Evolutionary conservation across 2,888 invertebrate species (phyloP).

Genomic region (Alsophila aescularia): DNA sequence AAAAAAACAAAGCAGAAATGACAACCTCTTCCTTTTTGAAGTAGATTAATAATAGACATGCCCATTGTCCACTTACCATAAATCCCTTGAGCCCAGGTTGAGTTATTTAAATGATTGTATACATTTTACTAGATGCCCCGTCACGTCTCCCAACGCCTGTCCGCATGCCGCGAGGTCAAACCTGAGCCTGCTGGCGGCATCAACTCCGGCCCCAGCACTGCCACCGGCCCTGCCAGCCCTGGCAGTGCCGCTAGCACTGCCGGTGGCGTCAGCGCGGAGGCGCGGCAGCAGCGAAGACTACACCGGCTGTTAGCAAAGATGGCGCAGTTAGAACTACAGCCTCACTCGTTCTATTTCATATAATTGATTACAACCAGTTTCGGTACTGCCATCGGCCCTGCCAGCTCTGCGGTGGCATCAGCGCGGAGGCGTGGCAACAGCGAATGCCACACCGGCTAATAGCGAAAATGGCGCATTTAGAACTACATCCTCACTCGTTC

Average conservation of each 20-base stretch:
- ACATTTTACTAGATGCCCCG: conserved; percentile 89
- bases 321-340: conserved; percentile 94
- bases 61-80: too few relatives aligned
- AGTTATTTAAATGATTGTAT: neutral
- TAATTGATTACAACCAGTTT: conserved; percentile 37
- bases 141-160: conserved; percentile 93
- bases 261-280: conserved; percentile 85
- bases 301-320: conserved; percentile 98
- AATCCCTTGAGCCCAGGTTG: too few relatives aligned
- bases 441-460: too few relatives aligned
- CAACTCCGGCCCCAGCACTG: conserved; percentile 75
- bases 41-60: too few relatives aligned
- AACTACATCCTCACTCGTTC: too few relatives aligned
- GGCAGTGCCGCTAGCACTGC: conserved; percentile 18
- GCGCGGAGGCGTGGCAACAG: too few relatives aligned
- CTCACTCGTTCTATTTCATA: conserved; percentile 75
- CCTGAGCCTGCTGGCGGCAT: conserved; percentile 56
- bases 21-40: too few relatives aligned
- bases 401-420: too few relatives aligned
- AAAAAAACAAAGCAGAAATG: too few relatives aligned
- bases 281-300: conserved; percentile 89
- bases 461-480: too few relatives aligned
- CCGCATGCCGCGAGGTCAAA: conserved; percentile 93
- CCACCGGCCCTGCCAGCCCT: conserved; percentile 12
- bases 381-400: too few relatives aligned